phyloP scores from a whole-genome alignment of 2,888 invertebrate species.

The Tigriopus californicus region DNA sequence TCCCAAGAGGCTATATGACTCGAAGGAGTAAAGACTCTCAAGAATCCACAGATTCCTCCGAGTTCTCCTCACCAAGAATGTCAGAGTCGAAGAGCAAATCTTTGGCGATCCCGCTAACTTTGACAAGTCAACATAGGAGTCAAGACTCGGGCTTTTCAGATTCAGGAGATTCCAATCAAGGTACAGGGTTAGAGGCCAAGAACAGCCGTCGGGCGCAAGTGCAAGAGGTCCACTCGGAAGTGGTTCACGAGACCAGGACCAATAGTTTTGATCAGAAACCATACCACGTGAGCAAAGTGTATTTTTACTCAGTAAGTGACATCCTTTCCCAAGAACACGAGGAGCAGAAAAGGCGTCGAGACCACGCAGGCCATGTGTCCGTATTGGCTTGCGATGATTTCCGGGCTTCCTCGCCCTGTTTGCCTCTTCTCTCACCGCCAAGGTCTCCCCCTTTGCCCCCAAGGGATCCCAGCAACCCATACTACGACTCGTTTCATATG shows the following conservation, averaged over 20 bases:
- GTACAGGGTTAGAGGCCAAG: background rate
- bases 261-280: background rate
- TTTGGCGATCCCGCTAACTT: background rate
- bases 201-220: background rate
- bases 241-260: background rate
- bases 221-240: background rate
- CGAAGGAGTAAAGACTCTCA: background rate
- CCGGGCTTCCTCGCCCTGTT: background rate
- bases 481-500: too few species aligned
- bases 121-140: background rate
- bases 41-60: background rate
- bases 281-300: conserved; percentile 9
- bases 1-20: background rate
- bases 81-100: background rate
- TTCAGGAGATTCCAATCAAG: background rate
- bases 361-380: background rate
- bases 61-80: background rate
- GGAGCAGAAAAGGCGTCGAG: background rate
- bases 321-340: background rate
- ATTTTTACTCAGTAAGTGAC: conserved; percentile 7
- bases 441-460: too few species aligned
- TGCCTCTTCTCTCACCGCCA: too few species aligned
- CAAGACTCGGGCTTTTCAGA: conserved; percentile 15
- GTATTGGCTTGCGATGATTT: background rate
- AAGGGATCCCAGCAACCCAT: too few species aligned